These are phyloP conservation scores for Volucella bombylans DNA, from an alignment of 2,888 invertebrate species.

Conservation along the genomic window DNA sequence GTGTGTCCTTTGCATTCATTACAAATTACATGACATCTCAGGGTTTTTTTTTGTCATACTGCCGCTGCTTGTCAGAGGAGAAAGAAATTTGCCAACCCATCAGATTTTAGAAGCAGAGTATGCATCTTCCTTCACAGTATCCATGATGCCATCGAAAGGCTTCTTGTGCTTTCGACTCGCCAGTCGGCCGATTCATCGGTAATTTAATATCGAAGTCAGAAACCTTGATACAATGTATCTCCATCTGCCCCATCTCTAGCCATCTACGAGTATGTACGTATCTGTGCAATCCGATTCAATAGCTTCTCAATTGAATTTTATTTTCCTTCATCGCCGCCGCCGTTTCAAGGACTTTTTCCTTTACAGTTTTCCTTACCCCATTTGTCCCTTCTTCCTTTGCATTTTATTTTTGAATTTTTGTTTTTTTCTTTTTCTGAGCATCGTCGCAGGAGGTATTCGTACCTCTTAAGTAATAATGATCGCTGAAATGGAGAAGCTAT, in stretches of 20 bases:
- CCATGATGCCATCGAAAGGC: slow-evolving; percentile 2
- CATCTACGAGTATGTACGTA: too few relatives aligned
- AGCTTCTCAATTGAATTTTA: slow-evolving; percentile 65
- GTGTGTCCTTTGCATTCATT: slow-evolving; percentile 50
- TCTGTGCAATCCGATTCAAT: slow-evolving; percentile 37
- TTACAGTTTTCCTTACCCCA: slow-evolving; percentile 32
- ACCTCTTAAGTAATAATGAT: slow-evolving; percentile 70
- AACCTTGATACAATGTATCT: slow-evolving; percentile 46
- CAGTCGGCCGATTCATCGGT: slow-evolving; percentile 44
- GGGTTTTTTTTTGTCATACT: slow-evolving; percentile 28
- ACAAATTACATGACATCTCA: slow-evolving; percentile 62
- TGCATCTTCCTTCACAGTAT: slow-evolving; percentile 45
- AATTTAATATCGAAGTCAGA: slow-evolving; percentile 61
- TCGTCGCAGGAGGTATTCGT: slow-evolving; percentile 36
- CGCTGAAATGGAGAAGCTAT: slow-evolving; percentile 72
- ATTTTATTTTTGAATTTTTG: slow-evolving; percentile 8
- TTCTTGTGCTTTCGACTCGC: background rate
- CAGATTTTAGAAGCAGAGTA: slow-evolving; percentile 33
- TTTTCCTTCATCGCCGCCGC: background rate
- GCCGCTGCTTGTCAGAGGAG: background rate
- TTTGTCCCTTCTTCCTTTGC: slow-evolving; percentile 1
- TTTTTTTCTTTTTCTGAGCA: slow-evolving; percentile 33
- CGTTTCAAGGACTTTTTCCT: slow-evolving; percentile 31
- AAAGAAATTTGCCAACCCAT: slow-evolving; percentile 29
- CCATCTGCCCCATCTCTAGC: background rate